Evolutionary conservation across 2,113 vertebrate species (phyloP), one percentile per base, ranked within the genome.

Genomic region (Oncorhynchus mykiss): DNA sequence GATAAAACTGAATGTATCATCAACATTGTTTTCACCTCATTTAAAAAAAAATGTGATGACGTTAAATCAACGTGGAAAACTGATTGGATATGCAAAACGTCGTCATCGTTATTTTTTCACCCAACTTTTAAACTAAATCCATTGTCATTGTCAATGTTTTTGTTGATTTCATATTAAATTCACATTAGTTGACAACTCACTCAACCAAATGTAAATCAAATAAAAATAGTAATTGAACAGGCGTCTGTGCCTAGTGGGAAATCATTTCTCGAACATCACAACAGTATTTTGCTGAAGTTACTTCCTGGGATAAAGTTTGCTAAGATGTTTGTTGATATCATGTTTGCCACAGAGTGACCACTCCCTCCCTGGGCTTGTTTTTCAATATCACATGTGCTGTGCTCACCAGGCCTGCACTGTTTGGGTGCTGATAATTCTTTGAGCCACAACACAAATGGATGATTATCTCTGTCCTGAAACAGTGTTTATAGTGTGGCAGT

Each of bases 31-130:
- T 45, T 45, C 39, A 45, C 39, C 39, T 45, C 39, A 45, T 45
- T 39, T 45, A 11, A 45, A 11, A n/a, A n/a, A n/a, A 39, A 7
- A 34, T 11, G 39, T 45, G 39, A 11, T 45, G 39, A 45, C 39
- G 0, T 45, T 45, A 2, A 45, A 11, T 12, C 9, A 45, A 45
- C 9, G 49, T 20, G 13, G 14, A 9, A 14, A 80, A 87, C 89
- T 90, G 69, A 57, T 45, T 91, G 90, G 73, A 83, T 87, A 74
- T 64, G 87, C 86, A 89, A 70, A 59, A 78, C 39, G 45, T 34
- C 67, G 72, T 78, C n/a, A 83, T 77, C 71, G 54, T 27, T 51
- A 68, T 65, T 78, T 66, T 66, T 25, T 48, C 59, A 25, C 16
- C 9, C 6, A 29, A 34, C 65, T 27, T 20, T 67, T 24, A 68